These are phyloP conservation scores for Ferdinandea cuprea DNA, from an alignment of 2,888 invertebrate genomes.

Conservation along the genomic window DNA sequence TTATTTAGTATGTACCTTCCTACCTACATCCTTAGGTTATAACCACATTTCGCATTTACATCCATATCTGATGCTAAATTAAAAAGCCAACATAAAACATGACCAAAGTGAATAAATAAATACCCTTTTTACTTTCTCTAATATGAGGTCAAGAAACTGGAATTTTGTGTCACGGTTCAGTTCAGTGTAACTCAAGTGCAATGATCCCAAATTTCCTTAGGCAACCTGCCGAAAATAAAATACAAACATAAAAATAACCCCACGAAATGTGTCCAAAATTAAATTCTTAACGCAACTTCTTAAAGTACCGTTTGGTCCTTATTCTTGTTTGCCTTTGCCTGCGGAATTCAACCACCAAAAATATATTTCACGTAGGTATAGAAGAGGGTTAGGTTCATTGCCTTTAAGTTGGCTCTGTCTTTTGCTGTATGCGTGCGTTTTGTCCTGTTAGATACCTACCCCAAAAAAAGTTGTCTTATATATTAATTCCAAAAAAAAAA, in stretches of 20 bases:
- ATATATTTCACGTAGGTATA: constrained; percentile 19
- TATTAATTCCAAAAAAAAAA: constrained; percentile 37
- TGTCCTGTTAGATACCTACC: constrained; percentile 26
- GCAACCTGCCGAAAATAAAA: constrained; percentile 29
- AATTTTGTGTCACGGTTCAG: constrained; percentile 61
- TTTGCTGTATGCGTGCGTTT: constrained; percentile 7
- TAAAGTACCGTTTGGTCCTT: constrained; percentile 15
- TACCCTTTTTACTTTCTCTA: constrained; percentile 1
- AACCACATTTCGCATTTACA: no score
- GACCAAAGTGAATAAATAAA: not conserved
- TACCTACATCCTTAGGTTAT: no score
- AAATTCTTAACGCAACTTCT: constrained; percentile 61
- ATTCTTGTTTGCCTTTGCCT: not conserved
- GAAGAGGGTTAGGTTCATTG: constrained; percentile 63
- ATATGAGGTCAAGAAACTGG: constrained; percentile 39
- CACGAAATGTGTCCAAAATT: constrained; percentile 56
- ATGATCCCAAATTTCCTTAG: constrained; percentile 58
- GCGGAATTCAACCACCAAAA: constrained; percentile 40
- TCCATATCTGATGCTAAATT: not conserved
- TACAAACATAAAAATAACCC: not conserved
- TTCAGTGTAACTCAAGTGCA: constrained; percentile 54
- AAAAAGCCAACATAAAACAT: no score
- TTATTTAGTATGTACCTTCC: no score
- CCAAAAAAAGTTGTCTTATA: constrained; percentile 67
- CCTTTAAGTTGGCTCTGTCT: constrained; percentile 55